A percentile compares a stretch with the other conserved stretches of the same genome.
These are phyloP conservation scores for Lepidurus arcticus DNA, from an alignment of 1,140 invertebrate genomes.

Conservation along the genomic window DNA sequence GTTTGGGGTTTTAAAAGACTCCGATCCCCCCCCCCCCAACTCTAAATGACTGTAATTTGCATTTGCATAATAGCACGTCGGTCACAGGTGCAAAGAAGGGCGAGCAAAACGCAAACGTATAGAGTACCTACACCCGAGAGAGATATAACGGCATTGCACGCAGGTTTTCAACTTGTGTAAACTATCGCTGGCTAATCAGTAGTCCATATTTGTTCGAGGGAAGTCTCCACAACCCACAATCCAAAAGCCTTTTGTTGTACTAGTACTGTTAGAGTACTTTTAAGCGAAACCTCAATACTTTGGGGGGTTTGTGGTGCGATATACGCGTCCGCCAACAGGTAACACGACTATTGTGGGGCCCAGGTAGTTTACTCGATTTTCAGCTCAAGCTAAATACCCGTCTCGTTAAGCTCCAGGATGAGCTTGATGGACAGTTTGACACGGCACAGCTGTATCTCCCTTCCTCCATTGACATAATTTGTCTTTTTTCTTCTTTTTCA, in stretches of 20 bases:
- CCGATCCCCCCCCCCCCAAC: background rate
- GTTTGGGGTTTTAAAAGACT: background rate
- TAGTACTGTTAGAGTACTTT: too few species aligned
- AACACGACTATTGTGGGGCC: background rate
- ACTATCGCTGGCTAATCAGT: background rate
- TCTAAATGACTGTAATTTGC: too few species aligned
- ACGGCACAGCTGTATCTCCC: background rate
- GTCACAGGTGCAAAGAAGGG: background rate
- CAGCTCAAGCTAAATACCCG: background rate
- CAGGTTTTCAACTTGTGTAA: background rate
- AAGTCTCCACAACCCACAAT: background rate
- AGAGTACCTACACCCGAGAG: background rate
- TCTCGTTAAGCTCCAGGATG: conserved; percentile 8
- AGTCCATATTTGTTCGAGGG: background rate
- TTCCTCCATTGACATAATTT: conserved; percentile 5
- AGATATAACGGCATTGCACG: background rate
- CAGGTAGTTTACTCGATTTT: conserved; percentile 14
- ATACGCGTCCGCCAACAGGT: background rate
- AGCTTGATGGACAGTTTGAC: conserved; percentile 19
- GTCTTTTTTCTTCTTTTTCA: background rate
- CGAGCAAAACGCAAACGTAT: background rate
- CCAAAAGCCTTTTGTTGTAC: background rate
- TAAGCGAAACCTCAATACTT: too few species aligned
- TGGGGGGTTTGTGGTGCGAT: background rate
- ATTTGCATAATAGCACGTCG: too few species aligned